phyloP scores from a whole-genome alignment of 2,888 invertebrate genomes.

The Patella ulyssiponensis region DNA sequence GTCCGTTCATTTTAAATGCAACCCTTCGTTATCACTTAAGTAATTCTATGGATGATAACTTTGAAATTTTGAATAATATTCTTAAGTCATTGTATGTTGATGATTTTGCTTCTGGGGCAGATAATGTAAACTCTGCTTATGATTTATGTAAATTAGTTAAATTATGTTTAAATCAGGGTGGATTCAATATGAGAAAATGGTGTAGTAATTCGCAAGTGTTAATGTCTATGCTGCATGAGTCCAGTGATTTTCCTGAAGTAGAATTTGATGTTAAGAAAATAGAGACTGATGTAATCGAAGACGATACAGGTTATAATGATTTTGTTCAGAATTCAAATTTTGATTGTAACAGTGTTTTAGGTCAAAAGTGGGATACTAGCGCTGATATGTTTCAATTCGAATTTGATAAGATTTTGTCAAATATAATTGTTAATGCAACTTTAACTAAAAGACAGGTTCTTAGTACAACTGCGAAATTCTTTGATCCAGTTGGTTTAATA shows the following conservation, averaged over 20 bases:
- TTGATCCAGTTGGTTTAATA: neutral
- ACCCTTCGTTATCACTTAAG: neutral
- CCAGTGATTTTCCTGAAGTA: slow-evolving; percentile 3
- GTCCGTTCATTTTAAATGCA: neutral
- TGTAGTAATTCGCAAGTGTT: neutral
- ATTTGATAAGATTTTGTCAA: neutral
- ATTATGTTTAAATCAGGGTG: neutral
- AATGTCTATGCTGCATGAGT: neutral
- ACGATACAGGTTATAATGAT: neutral
- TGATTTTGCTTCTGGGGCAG: neutral
- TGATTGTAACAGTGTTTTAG: no score
- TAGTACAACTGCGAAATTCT: neutral
- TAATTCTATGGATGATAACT: neutral
- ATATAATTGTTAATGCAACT: neutral
- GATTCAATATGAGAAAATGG: slow-evolving; percentile 4
- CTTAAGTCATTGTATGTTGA: neutral
- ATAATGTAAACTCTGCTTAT: slow-evolving; percentile 1
- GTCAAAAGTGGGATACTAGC: neutral
- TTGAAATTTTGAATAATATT: neutral
- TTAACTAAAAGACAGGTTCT: neutral
- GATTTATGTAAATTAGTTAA: slow-evolving; percentile 1
- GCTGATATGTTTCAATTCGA: neutral
- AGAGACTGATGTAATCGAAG: neutral
- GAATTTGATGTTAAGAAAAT: neutral
- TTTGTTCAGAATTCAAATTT: no score